Percentiles rank a stretch among this genome's conserved stretches.
phyloP scores from a whole-genome alignment of 2,888 invertebrate genomes.

The Pollenia griseotomentosa region DNA sequence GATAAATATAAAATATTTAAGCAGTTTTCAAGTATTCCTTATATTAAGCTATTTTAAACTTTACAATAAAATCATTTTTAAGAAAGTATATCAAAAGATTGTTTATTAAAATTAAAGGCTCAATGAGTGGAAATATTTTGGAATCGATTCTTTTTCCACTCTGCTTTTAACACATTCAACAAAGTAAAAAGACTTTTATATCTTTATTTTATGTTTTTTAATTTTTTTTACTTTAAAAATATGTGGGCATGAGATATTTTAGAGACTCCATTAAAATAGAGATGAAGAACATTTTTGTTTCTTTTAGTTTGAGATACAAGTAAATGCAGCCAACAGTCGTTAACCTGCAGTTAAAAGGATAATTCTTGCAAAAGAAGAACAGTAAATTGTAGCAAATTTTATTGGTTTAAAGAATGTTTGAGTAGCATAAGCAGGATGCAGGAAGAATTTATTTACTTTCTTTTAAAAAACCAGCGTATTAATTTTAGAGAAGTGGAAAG shows the following conservation, averaged over 20 bases:
- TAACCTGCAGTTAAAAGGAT: slow-evolving; percentile 68
- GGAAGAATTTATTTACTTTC: neutral
- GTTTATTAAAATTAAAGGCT: too few species aligned
- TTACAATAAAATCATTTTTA: too few species aligned
- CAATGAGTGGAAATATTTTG: neutral
- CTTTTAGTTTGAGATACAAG: slow-evolving; percentile 11
- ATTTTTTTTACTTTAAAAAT: slow-evolving; percentile 17
- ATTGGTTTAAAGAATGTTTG: neutral
- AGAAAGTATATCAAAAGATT: too few species aligned
- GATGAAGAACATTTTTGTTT: neutral
- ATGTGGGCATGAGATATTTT: neutral
- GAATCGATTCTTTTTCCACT: neutral
- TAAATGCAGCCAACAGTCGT: slow-evolving; percentile 46
- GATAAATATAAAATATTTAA: too few species aligned
- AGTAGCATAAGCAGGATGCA: neutral
- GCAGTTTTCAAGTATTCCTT: too few species aligned
- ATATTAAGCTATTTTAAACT: too few species aligned
- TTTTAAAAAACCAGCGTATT: too few species aligned
- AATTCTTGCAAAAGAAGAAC: slow-evolving; percentile 23
- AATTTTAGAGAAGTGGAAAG: neutral
- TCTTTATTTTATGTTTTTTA: slow-evolving; percentile 17
- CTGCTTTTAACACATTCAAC: slow-evolving; percentile 48
- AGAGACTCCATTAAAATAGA: neutral
- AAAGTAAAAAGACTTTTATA: slow-evolving; percentile 45
- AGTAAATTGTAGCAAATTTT: neutral